phyloP scores from a whole-genome alignment of 2,797 vertebrate genomes.

The Glossophaga mutica region DNA sequence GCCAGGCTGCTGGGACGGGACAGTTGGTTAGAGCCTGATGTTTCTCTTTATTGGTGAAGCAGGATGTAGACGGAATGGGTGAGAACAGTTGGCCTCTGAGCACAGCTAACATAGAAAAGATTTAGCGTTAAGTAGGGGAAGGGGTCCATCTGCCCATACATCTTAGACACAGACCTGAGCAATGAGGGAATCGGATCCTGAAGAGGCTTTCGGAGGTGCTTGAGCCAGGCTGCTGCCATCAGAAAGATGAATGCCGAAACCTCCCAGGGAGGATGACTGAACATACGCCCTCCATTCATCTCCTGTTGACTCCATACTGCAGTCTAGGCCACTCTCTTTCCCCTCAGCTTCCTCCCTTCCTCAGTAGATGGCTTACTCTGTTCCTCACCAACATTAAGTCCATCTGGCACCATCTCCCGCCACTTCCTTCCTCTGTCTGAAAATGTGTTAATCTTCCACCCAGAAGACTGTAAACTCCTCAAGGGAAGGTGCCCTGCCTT shows the following conservation, averaged over 20 bases:
- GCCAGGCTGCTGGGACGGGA: too few relatives aligned
- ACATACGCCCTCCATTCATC: not conserved
- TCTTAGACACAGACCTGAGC: not conserved
- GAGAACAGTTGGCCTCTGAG: not conserved
- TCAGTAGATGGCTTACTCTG: not conserved
- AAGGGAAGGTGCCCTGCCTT: not conserved
- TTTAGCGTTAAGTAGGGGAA: not conserved
- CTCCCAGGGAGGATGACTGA: not conserved
- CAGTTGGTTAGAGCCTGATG: not conserved
- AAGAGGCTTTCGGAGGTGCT: not conserved
- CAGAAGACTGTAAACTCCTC: not conserved
- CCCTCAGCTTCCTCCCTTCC: not conserved
- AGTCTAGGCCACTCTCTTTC: not conserved
- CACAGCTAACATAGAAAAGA: not conserved
- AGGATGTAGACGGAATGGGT: not conserved
- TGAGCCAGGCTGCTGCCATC: not conserved
- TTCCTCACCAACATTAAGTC: not conserved
- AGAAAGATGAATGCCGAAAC: slow-evolving; percentile 22
- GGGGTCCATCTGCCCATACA: not conserved
- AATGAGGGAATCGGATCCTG: not conserved
- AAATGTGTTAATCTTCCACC: not conserved
- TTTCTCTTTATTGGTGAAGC: not conserved
- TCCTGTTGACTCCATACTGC: not conserved
- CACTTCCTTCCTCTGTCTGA: not conserved
- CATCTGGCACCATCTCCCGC: not conserved